Percentiles rank a stretch among this genome's conserved stretches.
These are phyloP conservation scores for Alligator mississippiensis DNA, from an alignment of 2,113 vertebrate genomes.

Conservation along the genomic window DNA sequence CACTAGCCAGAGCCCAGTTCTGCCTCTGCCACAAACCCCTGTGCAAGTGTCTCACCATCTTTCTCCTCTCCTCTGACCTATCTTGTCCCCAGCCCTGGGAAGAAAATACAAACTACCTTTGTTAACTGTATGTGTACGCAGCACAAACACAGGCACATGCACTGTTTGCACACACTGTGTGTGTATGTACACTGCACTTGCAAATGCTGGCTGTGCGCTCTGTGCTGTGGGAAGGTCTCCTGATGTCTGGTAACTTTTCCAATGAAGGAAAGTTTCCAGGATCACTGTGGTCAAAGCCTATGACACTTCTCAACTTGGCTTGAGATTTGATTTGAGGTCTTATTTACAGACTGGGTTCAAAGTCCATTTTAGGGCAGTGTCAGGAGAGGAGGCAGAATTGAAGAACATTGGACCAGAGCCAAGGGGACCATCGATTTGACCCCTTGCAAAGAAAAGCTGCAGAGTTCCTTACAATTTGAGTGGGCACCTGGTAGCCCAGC, in stretches of 20 bases:
- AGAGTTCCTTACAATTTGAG: neutral
- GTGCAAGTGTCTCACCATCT: too few species aligned
- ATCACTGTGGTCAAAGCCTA: neutral
- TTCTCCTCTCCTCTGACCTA: neutral
- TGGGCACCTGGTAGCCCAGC: neutral
- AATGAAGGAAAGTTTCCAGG: slow-evolving; percentile 12
- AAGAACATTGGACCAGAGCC: neutral
- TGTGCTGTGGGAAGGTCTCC: neutral
- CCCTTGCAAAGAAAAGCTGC: neutral
- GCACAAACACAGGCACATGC: neutral
- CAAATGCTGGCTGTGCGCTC: accelerated
- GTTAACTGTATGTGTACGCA: accelerated
- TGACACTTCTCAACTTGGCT: slow-evolving; percentile 10
- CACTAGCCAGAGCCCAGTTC: neutral
- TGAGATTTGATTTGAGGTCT: neutral
- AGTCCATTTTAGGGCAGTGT: neutral
- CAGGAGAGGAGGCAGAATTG: neutral
- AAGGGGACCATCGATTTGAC: neutral
- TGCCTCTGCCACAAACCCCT: neutral
- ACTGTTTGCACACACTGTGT: neutral
- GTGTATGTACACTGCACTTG: accelerated
- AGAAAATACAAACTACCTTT: neutral
- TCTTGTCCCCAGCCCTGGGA: neutral
- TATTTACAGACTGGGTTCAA: neutral
- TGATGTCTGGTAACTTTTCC: slow-evolving; percentile 3